Percentiles rank a stretch among this genome's conserved stretches.
phyloP scores from a whole-genome alignment of 2,113 vertebrate genomes.

The Notarius quadriscutis region DNA sequence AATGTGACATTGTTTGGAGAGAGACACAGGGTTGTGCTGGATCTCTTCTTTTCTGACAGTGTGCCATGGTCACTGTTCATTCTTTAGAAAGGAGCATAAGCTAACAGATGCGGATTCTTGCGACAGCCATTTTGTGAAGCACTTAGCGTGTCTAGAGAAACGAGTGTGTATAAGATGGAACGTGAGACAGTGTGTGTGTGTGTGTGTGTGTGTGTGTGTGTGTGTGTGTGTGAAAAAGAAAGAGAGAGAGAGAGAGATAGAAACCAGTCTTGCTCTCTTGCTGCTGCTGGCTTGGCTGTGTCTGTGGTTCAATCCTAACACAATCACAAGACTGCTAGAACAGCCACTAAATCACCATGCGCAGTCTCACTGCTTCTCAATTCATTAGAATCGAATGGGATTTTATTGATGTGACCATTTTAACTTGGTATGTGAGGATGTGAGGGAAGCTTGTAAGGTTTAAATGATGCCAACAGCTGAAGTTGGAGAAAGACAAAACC shows the following conservation, averaged over 20 bases:
- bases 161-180: neutral
- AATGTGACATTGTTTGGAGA: slow-evolving; percentile 6
- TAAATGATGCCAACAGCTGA: slow-evolving; percentile 62
- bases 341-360: slow-evolving; percentile 67
- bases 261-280: neutral
- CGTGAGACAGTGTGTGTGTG: neutral
- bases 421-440: slow-evolving; percentile 61
- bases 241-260: too few species aligned
- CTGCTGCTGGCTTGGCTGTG: slow-evolving; percentile 1
- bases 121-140: neutral
- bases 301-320: slow-evolving; percentile 59
- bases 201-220: neutral
- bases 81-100: neutral
- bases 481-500: slow-evolving; percentile 21
- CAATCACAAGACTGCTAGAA: slow-evolving; percentile 64
- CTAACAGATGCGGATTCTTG: neutral
- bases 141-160: neutral
- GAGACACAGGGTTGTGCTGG: neutral
- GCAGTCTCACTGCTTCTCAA: slow-evolving; percentile 62
- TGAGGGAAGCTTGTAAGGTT: slow-evolving; percentile 59
- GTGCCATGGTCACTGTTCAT: neutral
- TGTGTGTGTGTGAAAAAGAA: too few species aligned
- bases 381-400: slow-evolving; percentile 67
- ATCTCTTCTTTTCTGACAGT: slow-evolving; percentile 16
- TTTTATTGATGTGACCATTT: slow-evolving; percentile 67